Conservation (phyloP, 2,888 invertebrate genomes). For the Cheiracanthium punctorium region DNA sequence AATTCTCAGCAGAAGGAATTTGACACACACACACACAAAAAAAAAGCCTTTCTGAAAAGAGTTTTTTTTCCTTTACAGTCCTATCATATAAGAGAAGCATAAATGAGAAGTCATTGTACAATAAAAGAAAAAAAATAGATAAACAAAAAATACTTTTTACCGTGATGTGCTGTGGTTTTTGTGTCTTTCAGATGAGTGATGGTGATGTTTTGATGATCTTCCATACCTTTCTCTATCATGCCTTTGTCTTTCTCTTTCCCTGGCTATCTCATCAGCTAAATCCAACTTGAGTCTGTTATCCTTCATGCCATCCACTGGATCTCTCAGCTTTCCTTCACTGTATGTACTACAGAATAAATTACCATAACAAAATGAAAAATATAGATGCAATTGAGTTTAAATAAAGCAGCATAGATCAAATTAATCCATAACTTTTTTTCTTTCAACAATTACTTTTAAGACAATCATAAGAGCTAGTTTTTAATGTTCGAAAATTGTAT, state of each 20-base stretch:
- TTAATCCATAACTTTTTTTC: too few species aligned
- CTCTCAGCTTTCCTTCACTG: slow-evolving; percentile 6
- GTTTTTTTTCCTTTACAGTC: too few species aligned
- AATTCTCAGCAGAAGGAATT: too few species aligned
- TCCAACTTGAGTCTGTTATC: slow-evolving; percentile 73
- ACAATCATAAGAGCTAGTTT: too few species aligned
- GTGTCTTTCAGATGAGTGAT: slow-evolving; percentile 27
- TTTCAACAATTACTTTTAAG: too few species aligned
- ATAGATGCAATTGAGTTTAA: background rate
- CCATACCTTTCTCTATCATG: slow-evolving; percentile 42
- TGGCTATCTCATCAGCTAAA: slow-evolving; percentile 53
- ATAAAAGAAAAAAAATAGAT: too few species aligned
- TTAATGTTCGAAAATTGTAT: too few species aligned
- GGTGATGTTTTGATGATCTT: slow-evolving; percentile 33
- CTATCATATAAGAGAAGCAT: too few species aligned
- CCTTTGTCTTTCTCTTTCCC: slow-evolving; percentile 65
- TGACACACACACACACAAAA: too few species aligned
- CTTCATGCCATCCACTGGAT: slow-evolving; percentile 70
- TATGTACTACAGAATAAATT: background rate
- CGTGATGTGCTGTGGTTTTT: slow-evolving; percentile 39
- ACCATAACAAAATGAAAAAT: background rate
- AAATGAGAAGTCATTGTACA: too few species aligned
- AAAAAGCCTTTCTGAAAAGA: too few species aligned
- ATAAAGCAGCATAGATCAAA: background rate
- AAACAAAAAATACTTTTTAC: slow-evolving; percentile 9